These are phyloP conservation scores for human (Homo sapiens) DNA, from an alignment of 2,113 vertebrate species.

Conservation along the genomic window GRCh38 chr16:84484001-84484500, in stretches of 20 bases:
- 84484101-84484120: not conserved
- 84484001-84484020: fast-evolving
- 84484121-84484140: not conserved
- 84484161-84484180: no score
- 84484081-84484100: not conserved
- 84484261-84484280: fast-evolving
- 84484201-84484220: not conserved
- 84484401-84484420: not conserved
- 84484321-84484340: fast-evolving
- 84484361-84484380: not conserved
- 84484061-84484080: not conserved
- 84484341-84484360: not conserved
- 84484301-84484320: not conserved
- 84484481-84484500: fast-evolving
- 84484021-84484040: no score
- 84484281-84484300: not conserved
- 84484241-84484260: not conserved
- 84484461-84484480: not conserved
- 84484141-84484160: fast-evolving
- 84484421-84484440: fast-evolving
- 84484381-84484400: fast-evolving
- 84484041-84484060: fast-evolving
- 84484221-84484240: fast-evolving
- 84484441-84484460: fast-evolving
- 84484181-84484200: fast-evolving